Percentiles rank a stretch among this genome's conserved stretches.
Evolutionary conservation across 2,797 vertebrate species (phyloP).

Genomic region (Gouania willdenowi): DNA sequence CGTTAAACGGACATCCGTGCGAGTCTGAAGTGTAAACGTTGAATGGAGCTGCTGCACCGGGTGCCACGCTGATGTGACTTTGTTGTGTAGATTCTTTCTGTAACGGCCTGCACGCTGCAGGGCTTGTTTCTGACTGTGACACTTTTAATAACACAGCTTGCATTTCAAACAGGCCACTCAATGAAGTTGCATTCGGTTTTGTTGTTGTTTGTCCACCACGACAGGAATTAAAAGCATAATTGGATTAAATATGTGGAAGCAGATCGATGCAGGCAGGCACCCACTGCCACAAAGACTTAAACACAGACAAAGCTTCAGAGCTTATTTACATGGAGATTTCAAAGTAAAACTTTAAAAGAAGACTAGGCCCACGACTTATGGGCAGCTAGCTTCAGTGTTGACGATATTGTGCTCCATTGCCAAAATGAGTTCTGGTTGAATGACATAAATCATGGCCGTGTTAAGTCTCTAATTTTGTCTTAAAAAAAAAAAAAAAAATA

Average conservation of each 20-base stretch:
- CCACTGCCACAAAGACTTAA: slow-evolving; percentile 18
- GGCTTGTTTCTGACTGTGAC: slow-evolving; percentile 39
- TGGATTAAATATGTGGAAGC: slow-evolving; percentile 23
- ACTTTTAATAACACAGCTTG: slow-evolving; percentile 32
- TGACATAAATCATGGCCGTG: too few species aligned
- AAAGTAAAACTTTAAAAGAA: too few species aligned
- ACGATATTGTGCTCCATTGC: too few species aligned
- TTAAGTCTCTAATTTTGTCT: too few species aligned
- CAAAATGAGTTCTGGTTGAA: too few species aligned
- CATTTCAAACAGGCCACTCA: slow-evolving; percentile 48
- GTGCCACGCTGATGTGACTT: slow-evolving; percentile 31
- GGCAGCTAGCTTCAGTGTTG: too few species aligned
- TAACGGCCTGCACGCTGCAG: slow-evolving; percentile 30
- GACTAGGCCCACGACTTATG: too few species aligned
- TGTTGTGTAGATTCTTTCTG: slow-evolving; percentile 22
- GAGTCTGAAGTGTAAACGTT: slow-evolving; percentile 37
- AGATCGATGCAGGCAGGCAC: slow-evolving; percentile 10
- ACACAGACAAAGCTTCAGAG: too few species aligned
- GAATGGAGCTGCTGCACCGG: slow-evolving; percentile 9
- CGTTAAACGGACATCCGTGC: slow-evolving; percentile 41
- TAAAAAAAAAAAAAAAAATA: too few species aligned
- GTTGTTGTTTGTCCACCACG: slow-evolving; percentile 14
- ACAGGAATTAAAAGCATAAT: slow-evolving; percentile 30
- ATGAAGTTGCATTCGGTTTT: slow-evolving; percentile 7
- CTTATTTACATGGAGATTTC: too few species aligned